A percentile compares a stretch with the other conserved stretches of the same genome.
Conservation (phyloP, 30 jellyfish, hydroid and myxozoan genomes). For the Cassiopea andromeda region DNA sequence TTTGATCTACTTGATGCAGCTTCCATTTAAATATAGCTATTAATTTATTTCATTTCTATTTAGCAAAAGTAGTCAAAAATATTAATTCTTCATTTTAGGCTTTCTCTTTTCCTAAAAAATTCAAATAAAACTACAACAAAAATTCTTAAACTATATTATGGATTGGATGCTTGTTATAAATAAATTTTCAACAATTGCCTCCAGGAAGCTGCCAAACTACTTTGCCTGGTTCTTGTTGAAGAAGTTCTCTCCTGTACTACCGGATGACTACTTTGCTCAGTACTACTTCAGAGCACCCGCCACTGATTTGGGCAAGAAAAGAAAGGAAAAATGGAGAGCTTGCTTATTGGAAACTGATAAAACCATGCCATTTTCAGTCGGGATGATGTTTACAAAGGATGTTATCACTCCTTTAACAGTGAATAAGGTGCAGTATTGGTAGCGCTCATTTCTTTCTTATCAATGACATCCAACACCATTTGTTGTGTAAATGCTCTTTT, state of each 20-base stretch:
- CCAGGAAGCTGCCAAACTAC: slow-evolving; percentile 41
- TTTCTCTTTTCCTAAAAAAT: too few species aligned
- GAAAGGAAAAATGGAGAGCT: slow-evolving; percentile 69
- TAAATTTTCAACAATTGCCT: not conserved
- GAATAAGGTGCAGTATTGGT: slow-evolving; percentile 2
- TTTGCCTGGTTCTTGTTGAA: slow-evolving; percentile 51
- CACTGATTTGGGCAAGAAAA: slow-evolving; percentile 7
- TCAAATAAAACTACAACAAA: too few species aligned
- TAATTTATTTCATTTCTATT: too few species aligned
- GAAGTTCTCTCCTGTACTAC: slow-evolving; percentile 53
- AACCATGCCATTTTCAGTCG: slow-evolving; percentile 51
- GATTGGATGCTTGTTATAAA: too few species aligned
- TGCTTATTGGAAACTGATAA: slow-evolving; percentile 51
- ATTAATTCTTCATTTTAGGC: too few species aligned
- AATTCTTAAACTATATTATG: too few species aligned
- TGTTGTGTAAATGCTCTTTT: too few species aligned
- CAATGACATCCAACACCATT: too few species aligned
- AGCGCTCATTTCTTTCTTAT: not conserved
- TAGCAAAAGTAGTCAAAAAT: too few species aligned
- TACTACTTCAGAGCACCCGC: slow-evolving; percentile 23
- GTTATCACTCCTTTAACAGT: not conserved
- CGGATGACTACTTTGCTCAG: slow-evolving; percentile 53
- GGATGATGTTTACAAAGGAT: slow-evolving; percentile 60
- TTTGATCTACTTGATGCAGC: too few species aligned
- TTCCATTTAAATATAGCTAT: too few species aligned